phyloP scores from a whole-genome alignment of 2,797 vertebrate genomes.

The Emys orbicularis region DNA sequence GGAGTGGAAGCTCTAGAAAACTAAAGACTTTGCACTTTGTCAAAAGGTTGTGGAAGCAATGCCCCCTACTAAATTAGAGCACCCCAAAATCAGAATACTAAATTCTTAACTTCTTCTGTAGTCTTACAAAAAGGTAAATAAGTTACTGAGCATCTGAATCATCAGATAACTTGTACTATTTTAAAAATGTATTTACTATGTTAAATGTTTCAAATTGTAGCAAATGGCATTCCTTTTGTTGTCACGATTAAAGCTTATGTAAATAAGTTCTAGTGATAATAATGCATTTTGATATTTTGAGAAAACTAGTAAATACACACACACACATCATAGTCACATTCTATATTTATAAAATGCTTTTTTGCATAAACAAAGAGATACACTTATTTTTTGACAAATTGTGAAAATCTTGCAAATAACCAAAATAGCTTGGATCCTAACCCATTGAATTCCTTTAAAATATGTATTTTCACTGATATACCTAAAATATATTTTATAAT shows the following conservation, averaged over 20 bases:
- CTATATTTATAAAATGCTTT: neutral
- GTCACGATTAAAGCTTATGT: neutral
- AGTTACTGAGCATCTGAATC: neutral
- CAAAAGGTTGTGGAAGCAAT: neutral
- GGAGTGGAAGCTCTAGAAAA: neutral
- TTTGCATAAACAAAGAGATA: neutral
- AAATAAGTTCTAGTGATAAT: neutral
- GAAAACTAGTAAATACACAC: neutral
- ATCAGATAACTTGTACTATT: neutral
- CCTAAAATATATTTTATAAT: neutral
- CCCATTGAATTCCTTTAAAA: neutral
- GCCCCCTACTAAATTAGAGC: neutral
- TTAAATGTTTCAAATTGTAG: neutral
- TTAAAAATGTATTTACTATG: neutral
- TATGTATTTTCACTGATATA: neutral
- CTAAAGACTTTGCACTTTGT: neutral
- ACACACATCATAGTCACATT: neutral
- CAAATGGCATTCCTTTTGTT: neutral
- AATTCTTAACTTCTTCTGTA: rapidly evolving
- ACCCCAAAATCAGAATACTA: neutral
- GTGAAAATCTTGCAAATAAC: neutral
- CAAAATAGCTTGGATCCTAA: neutral
- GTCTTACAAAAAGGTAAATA: neutral
- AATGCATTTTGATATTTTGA: neutral
- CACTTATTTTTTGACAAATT: neutral